A percentile compares a stretch with the other conserved stretches of the same genome.
Evolutionary conservation across 2,113 vertebrate species (phyloP).

Genomic region (Datnioides undecimradiatus): DNA sequence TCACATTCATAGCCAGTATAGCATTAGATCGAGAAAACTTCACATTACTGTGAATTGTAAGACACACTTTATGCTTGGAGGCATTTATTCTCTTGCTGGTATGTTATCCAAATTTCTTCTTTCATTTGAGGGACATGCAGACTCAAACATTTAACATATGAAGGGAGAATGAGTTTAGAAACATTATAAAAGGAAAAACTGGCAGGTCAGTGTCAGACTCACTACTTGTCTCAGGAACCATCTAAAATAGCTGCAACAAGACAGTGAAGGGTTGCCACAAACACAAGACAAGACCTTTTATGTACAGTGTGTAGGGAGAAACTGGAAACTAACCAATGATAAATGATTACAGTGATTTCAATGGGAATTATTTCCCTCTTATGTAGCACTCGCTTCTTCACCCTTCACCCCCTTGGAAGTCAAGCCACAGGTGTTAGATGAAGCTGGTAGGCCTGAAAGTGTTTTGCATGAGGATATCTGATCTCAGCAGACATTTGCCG

Average conservation of each 20-base stretch:
- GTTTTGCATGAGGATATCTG: not conserved
- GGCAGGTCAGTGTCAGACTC: not conserved
- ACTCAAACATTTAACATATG: not conserved
- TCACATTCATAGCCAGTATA: not conserved
- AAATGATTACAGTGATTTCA: not conserved
- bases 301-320: not conserved
- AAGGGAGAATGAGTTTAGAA: not conserved
- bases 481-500: not conserved
- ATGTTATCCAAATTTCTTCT: not conserved
- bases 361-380: not conserved
- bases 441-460: not conserved
- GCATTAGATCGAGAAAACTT: not conserved
- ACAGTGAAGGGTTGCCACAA: not conserved
- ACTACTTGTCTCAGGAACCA: not conserved
- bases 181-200: not conserved
- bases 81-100: not conserved
- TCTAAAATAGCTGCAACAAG: not conserved
- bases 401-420: not conserved
- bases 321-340: not conserved
- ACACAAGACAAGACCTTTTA: not conserved
- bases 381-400: too few relatives aligned
- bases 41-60: not conserved
- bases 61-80: not conserved
- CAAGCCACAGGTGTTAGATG: not conserved
- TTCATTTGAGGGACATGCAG: not conserved